phyloP scores from a whole-genome alignment of 2,113 vertebrate species.

The Petaurus breviceps region DNA sequence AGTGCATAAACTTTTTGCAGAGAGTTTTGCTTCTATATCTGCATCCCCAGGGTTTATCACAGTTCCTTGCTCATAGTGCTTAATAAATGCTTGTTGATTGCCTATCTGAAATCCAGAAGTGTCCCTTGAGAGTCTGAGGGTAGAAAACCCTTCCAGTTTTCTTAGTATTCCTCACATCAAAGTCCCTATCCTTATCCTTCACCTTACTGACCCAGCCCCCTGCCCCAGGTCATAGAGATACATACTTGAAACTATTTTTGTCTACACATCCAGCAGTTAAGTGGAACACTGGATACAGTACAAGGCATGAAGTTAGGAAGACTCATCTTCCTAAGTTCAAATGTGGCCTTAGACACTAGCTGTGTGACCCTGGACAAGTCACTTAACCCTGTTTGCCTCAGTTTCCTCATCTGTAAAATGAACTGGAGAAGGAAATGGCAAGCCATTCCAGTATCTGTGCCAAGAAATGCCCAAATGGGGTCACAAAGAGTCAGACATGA shows the following conservation, averaged over 20 bases:
- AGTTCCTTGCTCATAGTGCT: not conserved
- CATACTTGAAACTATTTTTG: not conserved
- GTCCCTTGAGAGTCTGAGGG: not conserved
- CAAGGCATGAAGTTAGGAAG: not conserved
- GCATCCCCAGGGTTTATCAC: not conserved
- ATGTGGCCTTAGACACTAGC: not conserved
- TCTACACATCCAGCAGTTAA: not conserved
- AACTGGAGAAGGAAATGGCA: not conserved
- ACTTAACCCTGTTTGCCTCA: not conserved
- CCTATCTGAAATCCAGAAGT: not conserved
- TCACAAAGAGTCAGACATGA: not conserved
- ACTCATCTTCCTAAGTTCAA: not conserved
- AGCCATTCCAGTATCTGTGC: not conserved
- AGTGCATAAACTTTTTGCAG: not conserved
- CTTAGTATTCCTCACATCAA: not conserved
- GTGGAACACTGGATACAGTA: too few species aligned
- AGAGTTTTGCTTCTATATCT: not conserved
- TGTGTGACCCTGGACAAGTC: not conserved
- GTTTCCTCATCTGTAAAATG: not conserved
- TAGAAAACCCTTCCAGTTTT: not conserved
- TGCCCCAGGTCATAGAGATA: not conserved
- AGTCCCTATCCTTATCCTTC: not conserved
- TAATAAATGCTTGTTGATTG: not conserved
- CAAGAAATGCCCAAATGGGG: not conserved
- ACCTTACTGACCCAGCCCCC: not conserved